Evolutionary conservation across 1,140 invertebrate genomes (phyloP).

Genomic region (Pristionchus pacificus): DNA sequence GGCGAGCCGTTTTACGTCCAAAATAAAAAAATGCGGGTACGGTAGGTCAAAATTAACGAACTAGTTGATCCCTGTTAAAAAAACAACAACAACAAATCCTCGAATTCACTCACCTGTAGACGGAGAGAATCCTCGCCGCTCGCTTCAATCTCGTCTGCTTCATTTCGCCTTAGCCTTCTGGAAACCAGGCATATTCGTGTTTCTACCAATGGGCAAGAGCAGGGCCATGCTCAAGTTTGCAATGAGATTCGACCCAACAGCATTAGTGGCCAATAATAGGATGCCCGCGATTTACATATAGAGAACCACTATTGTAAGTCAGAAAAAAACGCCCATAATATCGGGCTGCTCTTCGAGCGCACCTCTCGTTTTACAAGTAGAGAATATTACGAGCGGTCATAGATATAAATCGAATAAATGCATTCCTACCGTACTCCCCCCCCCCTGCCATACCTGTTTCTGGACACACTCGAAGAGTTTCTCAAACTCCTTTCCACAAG

Average conservation of each 20-base stretch:
- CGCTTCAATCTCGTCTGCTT: not conserved
- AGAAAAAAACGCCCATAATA: slow-evolving; percentile 33
- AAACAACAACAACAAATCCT: not conserved
- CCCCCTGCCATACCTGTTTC: slow-evolving; percentile 39
- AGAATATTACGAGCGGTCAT: too few relatives aligned
- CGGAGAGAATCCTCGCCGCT: not conserved
- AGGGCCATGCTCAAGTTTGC: too few relatives aligned
- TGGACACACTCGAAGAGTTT: slow-evolving; percentile 46
- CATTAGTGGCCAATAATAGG: not conserved
- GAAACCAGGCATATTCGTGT: too few relatives aligned
- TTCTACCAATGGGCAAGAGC: too few relatives aligned
- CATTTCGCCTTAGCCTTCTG: slow-evolving; percentile 28
- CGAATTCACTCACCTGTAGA: slow-evolving; percentile 10
- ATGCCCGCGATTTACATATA: too few relatives aligned
- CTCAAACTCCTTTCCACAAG: slow-evolving; percentile 50
- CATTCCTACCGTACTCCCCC: not conserved
- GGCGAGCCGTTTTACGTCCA: slow-evolving; percentile 78
- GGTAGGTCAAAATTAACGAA: too few relatives aligned
- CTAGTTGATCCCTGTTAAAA: too few relatives aligned
- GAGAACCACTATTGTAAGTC: too few relatives aligned
- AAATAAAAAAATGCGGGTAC: slow-evolving; percentile 2
- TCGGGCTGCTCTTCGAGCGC: not conserved
- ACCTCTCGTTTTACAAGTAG: slow-evolving; percentile 7
- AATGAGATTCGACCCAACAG: too few relatives aligned
- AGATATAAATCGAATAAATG: slow-evolving; percentile 20